Evolutionary conservation across 1,140 invertebrate genomes (phyloP).

Genomic region (Hetaerina americana): DNA sequence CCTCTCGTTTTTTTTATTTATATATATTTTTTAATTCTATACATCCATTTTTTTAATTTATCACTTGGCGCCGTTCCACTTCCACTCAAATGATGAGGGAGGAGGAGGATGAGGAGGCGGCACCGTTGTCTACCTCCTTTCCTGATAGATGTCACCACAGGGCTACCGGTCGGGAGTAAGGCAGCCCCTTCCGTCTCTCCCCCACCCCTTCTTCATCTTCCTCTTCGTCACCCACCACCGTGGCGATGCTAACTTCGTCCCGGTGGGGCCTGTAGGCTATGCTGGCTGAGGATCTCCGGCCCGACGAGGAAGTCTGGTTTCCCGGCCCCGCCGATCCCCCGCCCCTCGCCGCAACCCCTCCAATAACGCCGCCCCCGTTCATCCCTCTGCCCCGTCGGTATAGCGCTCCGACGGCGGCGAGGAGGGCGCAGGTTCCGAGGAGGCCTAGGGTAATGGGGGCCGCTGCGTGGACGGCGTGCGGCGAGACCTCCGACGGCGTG

Average conservation of each 20-base stretch:
- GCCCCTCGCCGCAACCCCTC: background rate
- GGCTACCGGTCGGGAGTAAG: background rate
- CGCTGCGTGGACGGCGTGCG: background rate
- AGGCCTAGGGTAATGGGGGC: constrained; percentile 1
- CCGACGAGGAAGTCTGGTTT: background rate
- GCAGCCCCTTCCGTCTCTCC: background rate
- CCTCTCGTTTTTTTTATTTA: background rate
- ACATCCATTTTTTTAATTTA: too few species aligned
- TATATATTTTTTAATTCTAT: too few species aligned
- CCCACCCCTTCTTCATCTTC: constrained; percentile 2
- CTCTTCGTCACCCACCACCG: constrained; percentile 14
- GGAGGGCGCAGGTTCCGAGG: background rate
- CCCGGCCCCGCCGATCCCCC: background rate
- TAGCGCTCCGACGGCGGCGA: background rate
- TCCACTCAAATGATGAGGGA: background rate
- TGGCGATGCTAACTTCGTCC: constrained; percentile 20
- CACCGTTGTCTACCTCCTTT: background rate
- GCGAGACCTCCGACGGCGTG: background rate
- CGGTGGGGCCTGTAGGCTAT: constrained; percentile 18
- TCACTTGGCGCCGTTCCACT: background rate
- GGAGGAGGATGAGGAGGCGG: background rate
- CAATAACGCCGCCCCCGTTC: background rate
- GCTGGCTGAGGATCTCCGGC: constrained; percentile 9
- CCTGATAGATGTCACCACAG: background rate
- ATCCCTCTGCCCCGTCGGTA: background rate